Conservation (phyloP, 2,797 vertebrate species). For the Urophycis tenuis region DNA sequence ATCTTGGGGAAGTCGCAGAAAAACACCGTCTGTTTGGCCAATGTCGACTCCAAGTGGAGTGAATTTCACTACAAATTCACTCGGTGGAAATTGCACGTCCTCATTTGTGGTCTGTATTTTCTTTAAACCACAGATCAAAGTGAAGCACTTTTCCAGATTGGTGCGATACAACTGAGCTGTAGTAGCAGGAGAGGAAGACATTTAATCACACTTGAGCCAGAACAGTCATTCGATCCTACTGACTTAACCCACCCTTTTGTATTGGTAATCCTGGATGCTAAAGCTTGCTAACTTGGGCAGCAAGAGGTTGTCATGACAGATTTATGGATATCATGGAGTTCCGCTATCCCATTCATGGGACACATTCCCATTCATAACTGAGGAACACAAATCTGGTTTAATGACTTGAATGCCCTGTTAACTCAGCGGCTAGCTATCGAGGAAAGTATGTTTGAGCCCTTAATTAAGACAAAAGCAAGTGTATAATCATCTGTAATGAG, state of each 20-base stretch:
- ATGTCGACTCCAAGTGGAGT: neutral
- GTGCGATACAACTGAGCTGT: neutral
- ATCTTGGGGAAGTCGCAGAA: conserved; percentile 35
- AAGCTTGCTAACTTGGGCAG: neutral
- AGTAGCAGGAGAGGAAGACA: neutral
- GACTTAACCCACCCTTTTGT: neutral
- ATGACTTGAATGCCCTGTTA: neutral
- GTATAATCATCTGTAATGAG: neutral
- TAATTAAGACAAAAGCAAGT: neutral
- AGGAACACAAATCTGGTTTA: neutral
- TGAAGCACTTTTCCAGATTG: neutral
- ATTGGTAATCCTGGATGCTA: neutral
- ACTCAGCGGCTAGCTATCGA: neutral
- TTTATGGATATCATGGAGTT: neutral
- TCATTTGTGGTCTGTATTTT: no score
- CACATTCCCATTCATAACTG: neutral
- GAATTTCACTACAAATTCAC: neutral
- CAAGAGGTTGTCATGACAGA: neutral
- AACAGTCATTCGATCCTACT: neutral
- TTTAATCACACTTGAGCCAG: neutral
- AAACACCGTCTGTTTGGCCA: neutral
- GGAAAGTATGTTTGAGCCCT: neutral
- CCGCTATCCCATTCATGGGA: neutral
- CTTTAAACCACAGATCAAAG: neutral
- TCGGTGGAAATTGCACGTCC: no score